phyloP scores from a whole-genome alignment of 2,888 invertebrate species.

The Epsilonema sp. region DNA sequence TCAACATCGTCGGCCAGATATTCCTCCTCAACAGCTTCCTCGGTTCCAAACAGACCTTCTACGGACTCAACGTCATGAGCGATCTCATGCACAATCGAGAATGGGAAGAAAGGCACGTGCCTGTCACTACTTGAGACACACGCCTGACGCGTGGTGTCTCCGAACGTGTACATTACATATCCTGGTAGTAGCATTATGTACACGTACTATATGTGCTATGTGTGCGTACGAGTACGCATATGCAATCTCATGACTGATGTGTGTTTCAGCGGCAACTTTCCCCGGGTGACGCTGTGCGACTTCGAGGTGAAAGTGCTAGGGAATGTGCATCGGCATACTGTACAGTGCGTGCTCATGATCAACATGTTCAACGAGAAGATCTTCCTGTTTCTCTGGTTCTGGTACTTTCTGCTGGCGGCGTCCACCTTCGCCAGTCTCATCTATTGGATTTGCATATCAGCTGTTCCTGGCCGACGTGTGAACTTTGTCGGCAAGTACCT shows the following conservation, averaged over 20 bases:
- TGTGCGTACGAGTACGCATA: no score
- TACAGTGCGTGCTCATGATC: slow-evolving; percentile 28
- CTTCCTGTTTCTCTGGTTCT: no score
- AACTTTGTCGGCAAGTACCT: slow-evolving; percentile 29
- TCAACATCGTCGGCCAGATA: slow-evolving; percentile 27
- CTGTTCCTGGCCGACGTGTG: slow-evolving; percentile 25
- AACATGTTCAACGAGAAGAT: no score
- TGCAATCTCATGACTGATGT: no score
- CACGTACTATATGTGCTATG: no score
- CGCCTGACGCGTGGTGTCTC: no score
- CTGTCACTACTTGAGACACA: slow-evolving; percentile 17
- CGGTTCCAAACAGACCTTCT: slow-evolving; percentile 24
- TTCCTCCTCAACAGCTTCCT: slow-evolving; percentile 27
- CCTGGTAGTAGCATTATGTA: no score
- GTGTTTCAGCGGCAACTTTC: slow-evolving; percentile 14
- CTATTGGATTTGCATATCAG: slow-evolving; percentile 28
- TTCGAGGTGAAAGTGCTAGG: slow-evolving; percentile 29
- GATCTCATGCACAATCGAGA: slow-evolving; percentile 28
- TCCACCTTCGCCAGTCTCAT: slow-evolving; percentile 26
- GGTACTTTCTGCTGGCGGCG: slow-evolving; percentile 27
- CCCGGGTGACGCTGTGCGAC: slow-evolving; percentile 27
- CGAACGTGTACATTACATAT: no score
- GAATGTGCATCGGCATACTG: slow-evolving; percentile 27
- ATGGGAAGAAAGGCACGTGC: slow-evolving; percentile 28
- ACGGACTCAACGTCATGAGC: slow-evolving; percentile 25